phyloP scores from a whole-genome alignment of 2,797 vertebrate species.

The Sebastes vulpes region DNA sequence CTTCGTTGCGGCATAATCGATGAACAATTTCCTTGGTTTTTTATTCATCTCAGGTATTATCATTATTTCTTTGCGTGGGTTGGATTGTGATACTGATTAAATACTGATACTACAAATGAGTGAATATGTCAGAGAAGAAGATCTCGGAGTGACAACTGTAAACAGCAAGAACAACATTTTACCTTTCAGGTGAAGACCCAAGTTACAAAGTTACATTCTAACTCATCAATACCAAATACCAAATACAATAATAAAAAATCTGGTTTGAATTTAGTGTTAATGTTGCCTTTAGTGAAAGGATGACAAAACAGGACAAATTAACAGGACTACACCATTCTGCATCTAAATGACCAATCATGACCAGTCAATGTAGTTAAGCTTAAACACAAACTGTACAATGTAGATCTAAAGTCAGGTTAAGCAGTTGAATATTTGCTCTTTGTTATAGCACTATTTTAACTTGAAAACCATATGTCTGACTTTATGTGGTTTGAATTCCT shows the following conservation, averaged over 20 bases:
- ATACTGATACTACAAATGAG: neutral
- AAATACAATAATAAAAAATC: neutral
- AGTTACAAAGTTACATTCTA: neutral
- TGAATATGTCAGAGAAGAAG: neutral
- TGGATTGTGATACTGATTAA: conserved; percentile 29
- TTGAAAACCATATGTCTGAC: conserved; percentile 1
- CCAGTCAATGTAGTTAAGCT: neutral
- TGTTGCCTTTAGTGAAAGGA: neutral
- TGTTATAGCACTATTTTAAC: neutral
- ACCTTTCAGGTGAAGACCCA: neutral
- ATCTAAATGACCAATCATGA: neutral
- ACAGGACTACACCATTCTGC: neutral
- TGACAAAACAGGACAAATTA: neutral
- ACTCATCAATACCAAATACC: neutral
- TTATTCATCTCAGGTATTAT: conserved; percentile 54
- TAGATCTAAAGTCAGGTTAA: neutral
- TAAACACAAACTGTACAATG: neutral
- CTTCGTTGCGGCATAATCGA: conserved; percentile 45
- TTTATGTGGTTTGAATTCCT: neutral
- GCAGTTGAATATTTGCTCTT: neutral
- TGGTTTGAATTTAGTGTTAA: neutral
- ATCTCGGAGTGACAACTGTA: neutral
- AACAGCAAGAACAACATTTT: neutral
- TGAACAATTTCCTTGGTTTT: conserved; percentile 59
- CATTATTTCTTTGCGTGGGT: conserved; percentile 23